Evolutionary conservation across 2,797 vertebrate species (phyloP).

Genomic region (Streptopelia turtur): DNA sequence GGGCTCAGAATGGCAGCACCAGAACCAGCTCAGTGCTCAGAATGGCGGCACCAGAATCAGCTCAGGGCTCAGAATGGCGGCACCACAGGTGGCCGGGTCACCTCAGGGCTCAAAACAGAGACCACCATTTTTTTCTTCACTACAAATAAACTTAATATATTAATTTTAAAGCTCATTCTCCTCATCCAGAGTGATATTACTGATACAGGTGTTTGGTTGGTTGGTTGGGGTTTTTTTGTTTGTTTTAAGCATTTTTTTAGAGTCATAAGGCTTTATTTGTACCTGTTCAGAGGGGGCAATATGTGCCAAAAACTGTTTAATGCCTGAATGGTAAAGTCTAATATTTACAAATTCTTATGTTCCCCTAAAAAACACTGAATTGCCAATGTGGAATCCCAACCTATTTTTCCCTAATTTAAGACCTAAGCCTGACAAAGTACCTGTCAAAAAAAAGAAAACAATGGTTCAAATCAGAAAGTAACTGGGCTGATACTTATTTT

Average conservation of each 20-base stretch:
- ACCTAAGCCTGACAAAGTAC: not conserved
- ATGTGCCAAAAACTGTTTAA: too few relatives aligned
- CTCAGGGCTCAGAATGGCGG: too few relatives aligned
- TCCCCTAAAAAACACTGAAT: accelerated
- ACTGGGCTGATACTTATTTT: too few relatives aligned
- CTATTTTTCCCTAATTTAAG: not conserved
- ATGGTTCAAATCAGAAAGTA: too few relatives aligned
- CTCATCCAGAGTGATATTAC: too few relatives aligned
- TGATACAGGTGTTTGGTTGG: too few relatives aligned
- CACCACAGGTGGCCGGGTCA: too few relatives aligned
- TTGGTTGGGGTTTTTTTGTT: not conserved
- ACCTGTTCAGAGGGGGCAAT: not conserved
- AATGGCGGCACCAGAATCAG: too few relatives aligned
- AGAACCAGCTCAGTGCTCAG: too few relatives aligned
- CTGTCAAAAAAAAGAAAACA: not conserved
- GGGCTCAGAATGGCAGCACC: too few relatives aligned
- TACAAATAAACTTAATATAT: not conserved
- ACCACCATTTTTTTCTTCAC: too few relatives aligned
- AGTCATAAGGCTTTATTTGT: not conserved
- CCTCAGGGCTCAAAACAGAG: too few relatives aligned
- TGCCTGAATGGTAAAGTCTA: not conserved
- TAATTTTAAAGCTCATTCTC: not conserved
- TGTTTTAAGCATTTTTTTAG: not conserved
- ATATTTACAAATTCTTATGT: not conserved
- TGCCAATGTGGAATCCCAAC: not conserved